A percentile compares a stretch with the other conserved stretches of the same genome.
Evolutionary conservation across 2,888 invertebrate genomes (phyloP).

Genomic region (Caenorhabditis sp.): DNA sequence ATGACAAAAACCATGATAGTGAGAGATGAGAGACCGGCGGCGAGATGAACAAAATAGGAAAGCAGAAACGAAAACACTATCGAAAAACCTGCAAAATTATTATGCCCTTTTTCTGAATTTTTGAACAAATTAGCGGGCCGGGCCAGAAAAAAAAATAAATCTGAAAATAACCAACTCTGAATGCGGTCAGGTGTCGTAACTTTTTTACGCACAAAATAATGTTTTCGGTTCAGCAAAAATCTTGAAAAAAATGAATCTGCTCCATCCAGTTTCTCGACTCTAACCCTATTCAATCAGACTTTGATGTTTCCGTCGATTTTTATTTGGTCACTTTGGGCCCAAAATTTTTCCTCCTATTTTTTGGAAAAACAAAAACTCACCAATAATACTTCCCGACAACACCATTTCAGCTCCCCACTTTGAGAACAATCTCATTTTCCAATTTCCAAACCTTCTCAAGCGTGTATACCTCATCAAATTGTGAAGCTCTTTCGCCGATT

Average conservation of each 20-base stretch:
- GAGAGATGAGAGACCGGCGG: neutral
- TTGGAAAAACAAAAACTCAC: neutral
- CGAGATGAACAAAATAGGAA: neutral
- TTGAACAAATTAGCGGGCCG: no score
- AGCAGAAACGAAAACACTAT: constrained; percentile 22
- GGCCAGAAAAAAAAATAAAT: no score
- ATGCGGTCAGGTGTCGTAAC: no score
- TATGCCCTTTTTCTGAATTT: neutral
- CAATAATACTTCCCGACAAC: neutral
- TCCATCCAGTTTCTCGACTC: no score
- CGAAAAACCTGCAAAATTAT: neutral
- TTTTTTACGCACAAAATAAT: no score
- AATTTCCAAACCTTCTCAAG: neutral
- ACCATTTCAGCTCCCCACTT: neutral
- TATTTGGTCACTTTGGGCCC: no score
- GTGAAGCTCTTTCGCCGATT: neutral
- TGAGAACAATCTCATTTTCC: neutral
- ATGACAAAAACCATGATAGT: constrained; percentile 2
- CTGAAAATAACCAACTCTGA: no score
- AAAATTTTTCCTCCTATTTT: no score
- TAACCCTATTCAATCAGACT: no score
- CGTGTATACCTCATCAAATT: neutral
- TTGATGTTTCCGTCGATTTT: neutral
- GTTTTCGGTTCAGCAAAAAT: no score
- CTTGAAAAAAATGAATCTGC: no score